These are phyloP conservation scores for Blastobasis lacticolella DNA, from an alignment of 2,888 invertebrate genomes.

Conservation along the genomic window DNA sequence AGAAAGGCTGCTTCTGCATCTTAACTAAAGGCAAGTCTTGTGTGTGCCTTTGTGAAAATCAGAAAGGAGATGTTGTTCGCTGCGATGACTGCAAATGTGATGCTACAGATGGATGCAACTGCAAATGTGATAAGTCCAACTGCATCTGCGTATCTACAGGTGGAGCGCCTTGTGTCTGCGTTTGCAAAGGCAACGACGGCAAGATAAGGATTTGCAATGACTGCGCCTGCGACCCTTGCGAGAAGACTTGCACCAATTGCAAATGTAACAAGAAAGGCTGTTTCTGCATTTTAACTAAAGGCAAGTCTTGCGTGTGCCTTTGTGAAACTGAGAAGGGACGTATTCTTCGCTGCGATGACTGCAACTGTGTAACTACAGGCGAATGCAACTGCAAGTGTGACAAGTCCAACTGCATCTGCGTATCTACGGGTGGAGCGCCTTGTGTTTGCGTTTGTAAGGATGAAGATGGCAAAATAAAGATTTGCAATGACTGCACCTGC, in stretches of 20 bases:
- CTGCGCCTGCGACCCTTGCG: slow-evolving; percentile 8
- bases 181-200: slow-evolving; percentile 22
- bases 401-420: slow-evolving; percentile 30
- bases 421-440: slow-evolving; percentile 22
- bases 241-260: background rate
- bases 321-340: slow-evolving; percentile 20
- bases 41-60: slow-evolving; percentile 23
- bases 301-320: slow-evolving; percentile 27
- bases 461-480: slow-evolving; percentile 19
- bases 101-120: slow-evolving; percentile 7
- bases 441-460: slow-evolving; percentile 25
- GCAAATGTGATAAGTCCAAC: slow-evolving; percentile 21
- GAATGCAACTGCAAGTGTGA: slow-evolving; percentile 20
- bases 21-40: slow-evolving; percentile 23
- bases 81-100: slow-evolving; percentile 27
- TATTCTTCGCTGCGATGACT: slow-evolving; percentile 22
- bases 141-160: slow-evolving; percentile 35
- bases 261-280: slow-evolving; percentile 13
- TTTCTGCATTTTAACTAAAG: slow-evolving; percentile 21
- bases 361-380: slow-evolving; percentile 17
- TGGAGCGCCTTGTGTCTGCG: slow-evolving; percentile 22
- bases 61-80: slow-evolving; percentile 17
- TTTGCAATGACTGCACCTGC: slow-evolving; percentile 6
- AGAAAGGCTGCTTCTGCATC: slow-evolving; percentile 19
- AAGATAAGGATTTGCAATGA: slow-evolving; percentile 22